These are phyloP conservation scores for Phyllostomus hastatus DNA, from an alignment of 2,113 vertebrate species.

Conservation along the genomic window DNA sequence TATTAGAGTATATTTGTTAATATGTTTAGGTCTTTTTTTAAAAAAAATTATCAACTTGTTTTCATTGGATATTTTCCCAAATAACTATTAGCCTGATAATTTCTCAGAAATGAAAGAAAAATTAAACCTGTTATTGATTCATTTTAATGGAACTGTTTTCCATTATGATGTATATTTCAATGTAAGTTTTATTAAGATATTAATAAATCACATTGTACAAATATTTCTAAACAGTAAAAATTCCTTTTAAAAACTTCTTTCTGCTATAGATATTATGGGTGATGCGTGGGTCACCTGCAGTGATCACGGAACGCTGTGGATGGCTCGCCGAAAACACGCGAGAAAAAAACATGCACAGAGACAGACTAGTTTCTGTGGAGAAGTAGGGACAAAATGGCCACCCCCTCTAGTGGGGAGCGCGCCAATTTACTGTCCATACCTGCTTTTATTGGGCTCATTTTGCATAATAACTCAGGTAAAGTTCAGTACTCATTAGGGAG, in stretches of 20 bases:
- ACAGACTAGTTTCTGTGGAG: too few relatives aligned
- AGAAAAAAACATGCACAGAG: too few relatives aligned
- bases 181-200: background rate
- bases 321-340: too few relatives aligned
- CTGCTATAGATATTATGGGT: background rate
- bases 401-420: too few relatives aligned
- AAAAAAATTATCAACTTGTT: background rate
- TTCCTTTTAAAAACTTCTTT: background rate
- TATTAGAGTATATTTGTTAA: background rate
- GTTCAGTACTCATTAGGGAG: too few relatives aligned
- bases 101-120: background rate
- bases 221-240: background rate
- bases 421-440: too few relatives aligned
- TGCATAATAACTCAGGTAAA: too few relatives aligned
- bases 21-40: background rate
- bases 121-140: background rate
- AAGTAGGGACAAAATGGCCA: too few relatives aligned
- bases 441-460: too few relatives aligned
- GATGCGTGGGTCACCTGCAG: too few relatives aligned
- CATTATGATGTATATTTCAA: background rate
- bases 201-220: constrained; percentile 34
- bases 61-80: background rate
- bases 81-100: background rate
- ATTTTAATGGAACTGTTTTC: background rate
- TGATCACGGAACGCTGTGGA: too few relatives aligned